These are phyloP conservation scores for Cinara cedri DNA, from an alignment of 2,888 invertebrate species.

Conservation along the genomic window DNA sequence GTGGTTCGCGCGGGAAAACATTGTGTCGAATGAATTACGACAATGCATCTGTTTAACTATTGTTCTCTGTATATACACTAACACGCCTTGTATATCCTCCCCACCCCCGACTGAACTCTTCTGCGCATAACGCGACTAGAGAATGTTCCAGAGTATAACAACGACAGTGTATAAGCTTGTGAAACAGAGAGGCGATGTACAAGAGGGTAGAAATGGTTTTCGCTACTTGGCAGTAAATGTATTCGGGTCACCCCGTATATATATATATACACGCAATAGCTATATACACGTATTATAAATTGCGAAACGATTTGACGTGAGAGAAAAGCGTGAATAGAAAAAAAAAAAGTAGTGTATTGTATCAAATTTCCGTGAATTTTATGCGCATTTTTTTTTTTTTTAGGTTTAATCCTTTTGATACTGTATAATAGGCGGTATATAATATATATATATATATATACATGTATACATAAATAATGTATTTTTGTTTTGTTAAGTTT, in stretches of 20 bases:
- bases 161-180: background rate
- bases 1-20: background rate
- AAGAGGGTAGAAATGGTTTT: conserved; percentile 18
- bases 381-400: background rate
- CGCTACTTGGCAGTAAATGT: conserved; percentile 20
- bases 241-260: background rate
- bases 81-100: background rate
- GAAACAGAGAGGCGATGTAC: background rate
- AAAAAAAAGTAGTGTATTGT: background rate
- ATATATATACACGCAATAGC: background rate
- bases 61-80: background rate
- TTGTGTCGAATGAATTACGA: conserved; percentile 36
- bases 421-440: no score
- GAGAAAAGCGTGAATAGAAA: background rate
- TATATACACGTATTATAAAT: background rate
- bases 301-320: conserved; percentile 7
- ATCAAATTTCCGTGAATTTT: background rate
- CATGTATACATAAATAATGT: no score
- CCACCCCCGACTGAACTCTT: background rate
- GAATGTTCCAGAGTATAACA: background rate
- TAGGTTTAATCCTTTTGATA: background rate
- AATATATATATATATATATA: no score
- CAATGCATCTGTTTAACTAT: conserved; percentile 6
- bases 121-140: background rate
- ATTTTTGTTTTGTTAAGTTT: no score